phyloP scores from a whole-genome alignment of 2,113 vertebrate species.

The Erythrolamprus reginae region DNA sequence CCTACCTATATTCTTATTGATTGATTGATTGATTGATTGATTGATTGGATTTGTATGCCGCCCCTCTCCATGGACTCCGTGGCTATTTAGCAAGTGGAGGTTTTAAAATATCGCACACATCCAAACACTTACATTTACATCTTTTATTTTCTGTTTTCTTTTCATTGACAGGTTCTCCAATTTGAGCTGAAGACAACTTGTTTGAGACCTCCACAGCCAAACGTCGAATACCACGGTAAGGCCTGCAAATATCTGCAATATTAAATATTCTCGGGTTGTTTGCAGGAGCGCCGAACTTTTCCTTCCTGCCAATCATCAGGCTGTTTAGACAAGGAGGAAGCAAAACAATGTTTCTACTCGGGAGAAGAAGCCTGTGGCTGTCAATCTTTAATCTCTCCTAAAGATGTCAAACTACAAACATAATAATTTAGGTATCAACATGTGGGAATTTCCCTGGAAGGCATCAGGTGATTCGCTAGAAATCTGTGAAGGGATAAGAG shows the following conservation, averaged over 20 bases:
- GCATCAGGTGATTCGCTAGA: background rate
- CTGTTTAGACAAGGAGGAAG: constrained; percentile 1
- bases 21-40: too few species aligned
- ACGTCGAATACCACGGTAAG: constrained; percentile 68
- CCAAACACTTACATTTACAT: background rate
- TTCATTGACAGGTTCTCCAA: constrained; percentile 67
- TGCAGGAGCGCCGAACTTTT: background rate
- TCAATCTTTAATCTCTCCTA: constrained; percentile 9
- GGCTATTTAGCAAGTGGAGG: constrained; percentile 43
- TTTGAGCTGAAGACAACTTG: constrained; percentile 55
- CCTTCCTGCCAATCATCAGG: background rate
- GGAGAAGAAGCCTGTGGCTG: background rate
- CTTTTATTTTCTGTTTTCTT: constrained; percentile 48
- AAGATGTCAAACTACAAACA: background rate
- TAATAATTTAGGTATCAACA: background rate
- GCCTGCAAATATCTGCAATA: constrained; percentile 45
- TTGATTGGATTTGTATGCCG: too few species aligned
- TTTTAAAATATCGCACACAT: background rate
- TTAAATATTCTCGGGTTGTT: constrained; percentile 2
- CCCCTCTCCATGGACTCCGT: too few species aligned
- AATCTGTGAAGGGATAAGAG: background rate
- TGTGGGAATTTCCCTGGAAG: background rate
- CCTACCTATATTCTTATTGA: too few species aligned
- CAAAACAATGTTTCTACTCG: constrained; percentile 12
- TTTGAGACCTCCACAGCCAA: constrained; percentile 57